These are phyloP conservation scores for Drosophila takahashii DNA, from an alignment of 1,140 invertebrate genomes.

Conservation along the genomic window DNA sequence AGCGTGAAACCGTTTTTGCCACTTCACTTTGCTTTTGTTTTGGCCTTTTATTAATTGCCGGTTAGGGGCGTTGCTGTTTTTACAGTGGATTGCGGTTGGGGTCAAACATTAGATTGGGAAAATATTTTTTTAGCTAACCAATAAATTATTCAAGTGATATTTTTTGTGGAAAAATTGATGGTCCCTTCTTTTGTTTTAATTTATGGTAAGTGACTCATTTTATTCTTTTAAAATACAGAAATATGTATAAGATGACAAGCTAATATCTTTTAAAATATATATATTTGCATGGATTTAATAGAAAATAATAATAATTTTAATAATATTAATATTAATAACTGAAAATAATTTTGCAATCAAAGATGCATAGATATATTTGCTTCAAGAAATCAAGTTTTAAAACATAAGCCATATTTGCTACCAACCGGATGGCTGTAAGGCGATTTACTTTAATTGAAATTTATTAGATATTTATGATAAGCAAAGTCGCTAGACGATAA, in stretches of 20 bases:
- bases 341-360: too few relatives aligned
- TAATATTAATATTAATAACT: too few relatives aligned
- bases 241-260: too few relatives aligned
- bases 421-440: neutral
- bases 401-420: constrained; percentile 1
- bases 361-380: too few relatives aligned
- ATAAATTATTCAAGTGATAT: too few relatives aligned
- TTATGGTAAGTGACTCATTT: too few relatives aligned
- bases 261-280: too few relatives aligned
- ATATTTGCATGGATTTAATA: too few relatives aligned
- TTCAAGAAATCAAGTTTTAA: neutral
- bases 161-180: too few relatives aligned
- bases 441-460: constrained; percentile 26
- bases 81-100: constrained; percentile 7
- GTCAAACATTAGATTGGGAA: neutral
- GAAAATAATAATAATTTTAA: too few relatives aligned
- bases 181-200: too few relatives aligned
- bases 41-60: constrained; percentile 40
- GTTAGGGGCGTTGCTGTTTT: constrained; percentile 1
- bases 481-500: neutral
- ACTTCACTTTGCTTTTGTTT: constrained; percentile 31
- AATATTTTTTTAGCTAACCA: neutral
- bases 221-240: too few relatives aligned
- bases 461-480: constrained; percentile 27
- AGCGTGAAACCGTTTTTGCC: constrained; percentile 36